These are phyloP conservation scores for Anthopleura xanthogrammica DNA, from an alignment of 92 coral and sea anemone species.

Conservation along the genomic window DNA sequence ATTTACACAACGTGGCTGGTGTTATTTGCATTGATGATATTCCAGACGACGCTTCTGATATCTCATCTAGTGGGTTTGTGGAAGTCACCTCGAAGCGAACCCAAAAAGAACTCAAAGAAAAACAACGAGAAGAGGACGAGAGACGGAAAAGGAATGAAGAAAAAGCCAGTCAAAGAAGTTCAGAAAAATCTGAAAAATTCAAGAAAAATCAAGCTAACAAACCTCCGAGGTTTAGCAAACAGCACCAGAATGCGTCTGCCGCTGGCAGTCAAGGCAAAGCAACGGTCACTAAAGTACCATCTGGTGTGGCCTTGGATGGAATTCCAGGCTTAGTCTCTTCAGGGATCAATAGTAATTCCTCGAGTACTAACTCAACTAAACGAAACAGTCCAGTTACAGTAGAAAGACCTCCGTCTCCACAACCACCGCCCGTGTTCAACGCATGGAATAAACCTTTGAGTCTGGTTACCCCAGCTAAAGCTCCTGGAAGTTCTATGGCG, in stretches of 20 bases:
- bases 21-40: slow-evolving; percentile 95
- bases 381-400: slow-evolving; percentile 84
- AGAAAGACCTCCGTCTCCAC: slow-evolving; percentile 86
- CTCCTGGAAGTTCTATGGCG: slow-evolving; percentile 59
- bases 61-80: slow-evolving; percentile 97
- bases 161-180: slow-evolving; percentile 60
- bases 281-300: slow-evolving; percentile 52
- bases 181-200: slow-evolving; percentile 44
- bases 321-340: slow-evolving; percentile 45
- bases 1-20: slow-evolving; percentile 93
- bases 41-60: slow-evolving; percentile 89
- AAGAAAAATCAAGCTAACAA: slow-evolving; percentile 78
- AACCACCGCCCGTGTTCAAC: slow-evolving; percentile 82
- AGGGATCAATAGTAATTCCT: slow-evolving; percentile 63
- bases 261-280: slow-evolving; percentile 51
- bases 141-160: slow-evolving; percentile 74
- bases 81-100: slow-evolving; percentile 95
- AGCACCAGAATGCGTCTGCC: slow-evolving; percentile 57
- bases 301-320: slow-evolving; percentile 55
- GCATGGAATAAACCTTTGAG: slow-evolving; percentile 96
- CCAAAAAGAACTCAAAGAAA: slow-evolving; percentile 90
- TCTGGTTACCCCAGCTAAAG: slow-evolving; percentile 86
- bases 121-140: slow-evolving; percentile 96
- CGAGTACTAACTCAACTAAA: slow-evolving; percentile 87
- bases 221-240: slow-evolving; percentile 92